These are phyloP conservation scores for Limnephilus auricula DNA, from an alignment of 2,888 invertebrate genomes.

Conservation along the genomic window DNA sequence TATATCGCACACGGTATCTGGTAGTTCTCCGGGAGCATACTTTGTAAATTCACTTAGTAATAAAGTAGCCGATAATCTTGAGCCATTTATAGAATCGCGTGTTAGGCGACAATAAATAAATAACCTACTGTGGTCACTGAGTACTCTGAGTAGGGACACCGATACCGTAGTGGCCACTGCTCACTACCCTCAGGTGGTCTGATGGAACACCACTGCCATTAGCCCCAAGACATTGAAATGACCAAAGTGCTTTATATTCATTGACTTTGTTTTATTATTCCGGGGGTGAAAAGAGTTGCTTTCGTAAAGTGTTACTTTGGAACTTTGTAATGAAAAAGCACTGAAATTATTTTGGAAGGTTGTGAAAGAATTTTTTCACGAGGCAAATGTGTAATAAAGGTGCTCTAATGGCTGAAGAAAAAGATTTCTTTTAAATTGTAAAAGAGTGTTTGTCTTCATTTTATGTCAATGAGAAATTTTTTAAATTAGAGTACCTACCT, in stretches of 20 bases:
- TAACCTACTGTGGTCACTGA: slow-evolving; percentile 58
- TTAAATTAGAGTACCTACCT: neutral
- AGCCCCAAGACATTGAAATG: slow-evolving; percentile 10
- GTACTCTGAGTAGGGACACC: slow-evolving; percentile 54
- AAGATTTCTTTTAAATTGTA: too few species aligned
- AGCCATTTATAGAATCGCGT: slow-evolving; percentile 62
- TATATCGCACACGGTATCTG: neutral
- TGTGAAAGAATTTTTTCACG: neutral
- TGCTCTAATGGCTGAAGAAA: too few species aligned
- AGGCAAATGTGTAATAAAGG: neutral
- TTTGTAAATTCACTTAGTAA: slow-evolving; percentile 51
- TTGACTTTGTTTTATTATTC: slow-evolving; percentile 2
- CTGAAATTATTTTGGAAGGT: neutral
- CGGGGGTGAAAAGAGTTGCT: neutral
- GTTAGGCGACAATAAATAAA: slow-evolving; percentile 61
- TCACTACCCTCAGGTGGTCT: neutral
- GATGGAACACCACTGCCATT: neutral
- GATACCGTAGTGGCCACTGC: slow-evolving; percentile 24
- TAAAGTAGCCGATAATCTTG: slow-evolving; percentile 57
- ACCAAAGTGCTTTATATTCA: neutral
- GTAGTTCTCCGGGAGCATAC: slow-evolving; percentile 24
- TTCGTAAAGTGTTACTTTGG: neutral
- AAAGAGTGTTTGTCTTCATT: neutral
- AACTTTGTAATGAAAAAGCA: neutral
- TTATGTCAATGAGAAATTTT: neutral